phyloP scores from a whole-genome alignment of 2,113 vertebrate genomes.

The Propithecus coquereli region DNA sequence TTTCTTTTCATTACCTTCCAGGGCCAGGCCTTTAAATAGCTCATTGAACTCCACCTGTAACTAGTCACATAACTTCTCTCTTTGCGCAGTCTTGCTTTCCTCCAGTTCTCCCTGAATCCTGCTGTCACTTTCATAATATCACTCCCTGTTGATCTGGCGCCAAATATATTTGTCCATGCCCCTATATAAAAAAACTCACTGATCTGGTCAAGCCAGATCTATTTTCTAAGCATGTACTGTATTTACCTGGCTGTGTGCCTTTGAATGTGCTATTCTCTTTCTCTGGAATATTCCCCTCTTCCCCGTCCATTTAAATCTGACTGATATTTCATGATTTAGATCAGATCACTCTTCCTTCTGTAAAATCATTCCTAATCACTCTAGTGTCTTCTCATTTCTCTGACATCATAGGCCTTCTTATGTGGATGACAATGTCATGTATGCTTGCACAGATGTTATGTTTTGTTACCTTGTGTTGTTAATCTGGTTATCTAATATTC shows the following conservation, averaged over 20 bases:
- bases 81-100: background rate
- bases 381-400: background rate
- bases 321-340: background rate
- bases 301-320: background rate
- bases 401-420: background rate
- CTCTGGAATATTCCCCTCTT: background rate
- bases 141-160: background rate
- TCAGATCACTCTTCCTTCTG: background rate
- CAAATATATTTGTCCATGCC: background rate
- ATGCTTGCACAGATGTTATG: background rate
- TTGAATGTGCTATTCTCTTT: background rate
- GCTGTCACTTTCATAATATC: background rate
- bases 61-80: background rate
- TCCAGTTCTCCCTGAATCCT: background rate
- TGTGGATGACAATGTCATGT: background rate
- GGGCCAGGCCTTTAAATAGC: background rate
- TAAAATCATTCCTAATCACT: background rate
- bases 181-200: background rate
- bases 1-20: background rate
- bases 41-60: background rate
- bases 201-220: background rate
- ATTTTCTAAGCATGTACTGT: background rate
- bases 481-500: conserved; percentile 18
- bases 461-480: background rate
- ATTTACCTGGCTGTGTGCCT: background rate